phyloP scores from a whole-genome alignment of 2,797 vertebrate species.

The Spinibarbus caldwelli region DNA sequence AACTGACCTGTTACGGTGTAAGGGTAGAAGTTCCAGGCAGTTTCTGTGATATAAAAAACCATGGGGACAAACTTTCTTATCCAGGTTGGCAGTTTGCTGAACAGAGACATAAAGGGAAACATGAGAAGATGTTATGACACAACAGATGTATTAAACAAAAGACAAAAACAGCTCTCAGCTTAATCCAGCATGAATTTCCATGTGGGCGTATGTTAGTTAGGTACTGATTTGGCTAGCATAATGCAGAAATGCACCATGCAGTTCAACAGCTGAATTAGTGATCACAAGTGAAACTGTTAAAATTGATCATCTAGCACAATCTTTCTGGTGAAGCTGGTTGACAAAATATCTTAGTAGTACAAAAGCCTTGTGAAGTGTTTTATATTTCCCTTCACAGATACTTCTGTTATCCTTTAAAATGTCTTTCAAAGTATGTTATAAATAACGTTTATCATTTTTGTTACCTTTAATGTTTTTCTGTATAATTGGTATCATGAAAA shows the following conservation, averaged over 20 bases:
- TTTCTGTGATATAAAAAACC: slow-evolving; percentile 85
- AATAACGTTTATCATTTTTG: neutral
- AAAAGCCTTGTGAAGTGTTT: neutral
- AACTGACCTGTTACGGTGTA: slow-evolving; percentile 81
- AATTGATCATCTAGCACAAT: neutral
- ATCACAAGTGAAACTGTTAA: neutral
- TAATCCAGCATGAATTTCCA: slow-evolving; percentile 4
- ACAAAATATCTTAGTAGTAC: neutral
- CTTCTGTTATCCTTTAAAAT: neutral
- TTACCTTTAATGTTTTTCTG: neutral
- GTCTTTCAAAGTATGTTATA: neutral
- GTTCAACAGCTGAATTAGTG: neutral
- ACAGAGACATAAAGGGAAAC: slow-evolving; percentile 40
- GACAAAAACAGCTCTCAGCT: neutral
- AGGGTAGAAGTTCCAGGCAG: slow-evolving; percentile 87
- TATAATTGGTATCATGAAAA: neutral
- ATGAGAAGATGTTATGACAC: slow-evolving; percentile 13
- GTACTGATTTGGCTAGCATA: neutral
- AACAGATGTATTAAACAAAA: neutral
- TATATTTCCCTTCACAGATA: neutral
- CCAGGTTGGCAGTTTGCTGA: slow-evolving; percentile 84
- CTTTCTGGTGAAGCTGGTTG: neutral
- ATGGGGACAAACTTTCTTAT: slow-evolving; percentile 77
- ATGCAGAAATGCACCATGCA: neutral
- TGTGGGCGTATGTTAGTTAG: neutral